Evolutionary conservation across 2,888 invertebrate species (phyloP), one percentile per base, ranked within the genome.

Genomic region (Drosophila pseudotakahashii): DNA sequence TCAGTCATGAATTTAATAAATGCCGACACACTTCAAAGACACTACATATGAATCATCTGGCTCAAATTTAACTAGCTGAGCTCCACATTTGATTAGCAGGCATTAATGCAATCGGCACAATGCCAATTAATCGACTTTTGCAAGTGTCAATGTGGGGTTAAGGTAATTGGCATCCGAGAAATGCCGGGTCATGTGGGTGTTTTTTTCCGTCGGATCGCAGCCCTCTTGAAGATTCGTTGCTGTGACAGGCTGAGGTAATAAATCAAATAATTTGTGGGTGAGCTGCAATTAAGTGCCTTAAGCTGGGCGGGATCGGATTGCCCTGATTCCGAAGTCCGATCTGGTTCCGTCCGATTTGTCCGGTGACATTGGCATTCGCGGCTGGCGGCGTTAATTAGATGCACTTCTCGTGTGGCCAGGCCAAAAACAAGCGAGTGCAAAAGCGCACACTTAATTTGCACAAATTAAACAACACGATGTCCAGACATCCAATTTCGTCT

Each of bases 61-160:
- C 44, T 19, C 30, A 48, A 57, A 67, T 47, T 50, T 53, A 51
- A 39, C 45, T 26, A 44, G 45, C 34, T 57, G 41, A 62, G 80
- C 63, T 64, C 62, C 71, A 73, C 69, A 80, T 82, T 82, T 74
- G 79, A 86, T 82, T 76, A 76, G 69, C 57, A 42, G 53, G 37
- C 77, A 75, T 75, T 81, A 73, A 83, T 86, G 74, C 66, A 81
- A 75, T 67, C 63, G 64, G 78, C 70, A 63, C 85, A 84, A 74
- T 84, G 85, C 78, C 88, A 87, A 87, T 87, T 84, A 84, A 84
- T 81, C 68, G 71, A 26, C 58, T 51, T 39, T 54, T 62, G 52
- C 36, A 32, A 66, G 64, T 74, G 73, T 60, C 73, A 77, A 75
- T 70, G 42, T 63, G 77, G 73, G 63, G 73, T 72, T 62, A 73